Base-by-base conservation (phyloP, 2,888 invertebrate genomes). In the Tupiocoris notatus region DNA sequence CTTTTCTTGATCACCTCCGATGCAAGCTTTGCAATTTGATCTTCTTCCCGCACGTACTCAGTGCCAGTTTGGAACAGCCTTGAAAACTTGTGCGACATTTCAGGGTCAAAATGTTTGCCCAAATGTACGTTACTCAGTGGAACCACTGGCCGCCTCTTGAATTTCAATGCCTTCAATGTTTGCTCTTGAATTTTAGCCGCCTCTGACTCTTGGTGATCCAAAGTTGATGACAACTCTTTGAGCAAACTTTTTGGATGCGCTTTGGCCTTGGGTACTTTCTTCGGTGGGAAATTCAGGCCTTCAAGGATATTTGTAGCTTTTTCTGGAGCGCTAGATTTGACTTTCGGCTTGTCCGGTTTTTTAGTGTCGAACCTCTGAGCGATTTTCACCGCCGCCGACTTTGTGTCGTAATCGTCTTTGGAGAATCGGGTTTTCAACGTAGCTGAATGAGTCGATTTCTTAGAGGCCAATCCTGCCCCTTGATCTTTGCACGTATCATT, bases 1-100 rank as follows among this genome's bases (percentile, higher is more conserved):
- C 57, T 67, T 56, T 67, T 67, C 67, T 22, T 67, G 1, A 67
- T 54, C 1, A 67, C 67, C 2, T 67, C 67, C 17, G 67, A 67
- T 16, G 67, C 67, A 12, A 67, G 21, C 57, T 21, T 67, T 21
- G 57, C 67, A 1, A 67, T 2, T n/a, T 57, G 1, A 0, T 65
- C 65, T 2, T 39, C 65, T 25, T 65, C 65, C 12, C 65, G 18
- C 2, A 25, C 2, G 18, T 65, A 65, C 20, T 65, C 65, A 3
- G 24, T 16, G n/a, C 17, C 12, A 7, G 39, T 7, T 7, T 3
- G 39, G 39, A 39, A 39, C 39, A 39, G 3, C 6, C 39, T 3
- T 3, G 39, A 39, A 39, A 39, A 39, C 12, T 39, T 39, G 6
- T 39, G 39, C 39, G 39, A 39, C 12, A 3, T 39, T 3, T 39